Conservation (phyloP, 64 coral and sea anemone species). For the Astreopora myriophthalma region DNA sequence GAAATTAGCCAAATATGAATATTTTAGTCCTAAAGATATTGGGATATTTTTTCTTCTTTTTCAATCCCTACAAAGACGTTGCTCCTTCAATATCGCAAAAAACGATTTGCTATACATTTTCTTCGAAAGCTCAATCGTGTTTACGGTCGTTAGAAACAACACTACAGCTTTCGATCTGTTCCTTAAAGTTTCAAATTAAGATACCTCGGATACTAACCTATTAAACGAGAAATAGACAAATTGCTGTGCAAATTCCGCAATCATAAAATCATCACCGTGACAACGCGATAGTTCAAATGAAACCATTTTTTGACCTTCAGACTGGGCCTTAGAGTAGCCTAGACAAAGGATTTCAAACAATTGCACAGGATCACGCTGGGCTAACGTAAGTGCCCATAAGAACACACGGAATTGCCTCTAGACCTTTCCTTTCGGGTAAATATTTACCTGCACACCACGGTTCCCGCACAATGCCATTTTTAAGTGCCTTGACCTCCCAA, state of each 20-base stretch:
- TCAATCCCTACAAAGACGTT: not conserved
- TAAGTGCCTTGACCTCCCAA: no score
- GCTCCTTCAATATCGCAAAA: not conserved
- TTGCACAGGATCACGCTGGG: no score
- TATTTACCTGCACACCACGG: no score
- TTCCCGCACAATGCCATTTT: no score
- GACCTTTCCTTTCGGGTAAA: no score
- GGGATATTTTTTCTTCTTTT: not conserved
- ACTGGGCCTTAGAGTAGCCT: no score
- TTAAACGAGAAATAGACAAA: not conserved
- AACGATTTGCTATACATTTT: not conserved
- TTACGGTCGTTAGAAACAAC: not conserved
- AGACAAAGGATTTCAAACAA: not conserved
- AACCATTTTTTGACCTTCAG: no score
- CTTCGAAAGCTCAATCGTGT: not conserved
- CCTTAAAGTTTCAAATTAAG: not conserved
- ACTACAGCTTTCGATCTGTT: not conserved
- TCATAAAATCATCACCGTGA: not conserved
- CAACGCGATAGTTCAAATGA: not conserved
- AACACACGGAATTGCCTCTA: no score
- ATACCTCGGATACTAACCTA: not conserved
- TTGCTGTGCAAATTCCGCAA: not conserved
- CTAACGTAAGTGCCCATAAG: no score
- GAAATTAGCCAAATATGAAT: slow-evolving; percentile 1
- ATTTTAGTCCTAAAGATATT: not conserved